Conservation (phyloP, 2,888 invertebrate species). For the Pyrrhia umbra region DNA sequence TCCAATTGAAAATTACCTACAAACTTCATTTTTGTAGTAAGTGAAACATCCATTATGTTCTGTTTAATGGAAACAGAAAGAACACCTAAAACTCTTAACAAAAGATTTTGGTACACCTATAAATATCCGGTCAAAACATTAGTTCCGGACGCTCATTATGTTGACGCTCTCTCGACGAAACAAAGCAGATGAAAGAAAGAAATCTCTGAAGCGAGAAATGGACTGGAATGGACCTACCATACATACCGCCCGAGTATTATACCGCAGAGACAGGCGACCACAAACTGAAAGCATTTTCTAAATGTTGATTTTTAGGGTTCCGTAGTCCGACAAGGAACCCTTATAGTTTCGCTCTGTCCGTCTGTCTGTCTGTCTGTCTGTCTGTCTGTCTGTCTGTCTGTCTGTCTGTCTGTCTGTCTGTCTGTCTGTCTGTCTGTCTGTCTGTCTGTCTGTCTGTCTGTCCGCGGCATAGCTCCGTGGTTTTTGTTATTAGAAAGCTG, state of each 20-base stretch:
- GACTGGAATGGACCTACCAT: conserved; percentile 71
- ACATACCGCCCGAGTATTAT: conserved; percentile 64
- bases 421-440: too few relatives aligned
- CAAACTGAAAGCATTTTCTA: too few relatives aligned
- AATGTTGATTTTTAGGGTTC: too few relatives aligned
- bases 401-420: too few relatives aligned
- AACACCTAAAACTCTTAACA: conserved; percentile 61
- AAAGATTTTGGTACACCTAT: conserved; percentile 70
- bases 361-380: too few relatives aligned
- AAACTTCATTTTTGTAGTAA: conserved; percentile 24
- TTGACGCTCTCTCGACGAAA: conserved; percentile 77
- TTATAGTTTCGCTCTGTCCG: too few relatives aligned
- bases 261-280: conserved; percentile 55
- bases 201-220: conserved; percentile 79
- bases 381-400: too few relatives aligned
- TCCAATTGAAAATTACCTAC: conserved; percentile 18
- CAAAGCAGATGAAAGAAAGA: conserved; percentile 80
- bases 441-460: too few relatives aligned
- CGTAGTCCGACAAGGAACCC: too few relatives aligned
- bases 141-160: conserved; percentile 77
- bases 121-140: conserved; percentile 81
- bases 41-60: conserved; percentile 49
- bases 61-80: conserved; percentile 60
- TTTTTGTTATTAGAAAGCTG: too few relatives aligned
- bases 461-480: too few relatives aligned